Percentiles rank a stretch among this genome's conserved stretches.
Conservation (phyloP, 2,888 invertebrate genomes). For the Apodemia duryi region DNA sequence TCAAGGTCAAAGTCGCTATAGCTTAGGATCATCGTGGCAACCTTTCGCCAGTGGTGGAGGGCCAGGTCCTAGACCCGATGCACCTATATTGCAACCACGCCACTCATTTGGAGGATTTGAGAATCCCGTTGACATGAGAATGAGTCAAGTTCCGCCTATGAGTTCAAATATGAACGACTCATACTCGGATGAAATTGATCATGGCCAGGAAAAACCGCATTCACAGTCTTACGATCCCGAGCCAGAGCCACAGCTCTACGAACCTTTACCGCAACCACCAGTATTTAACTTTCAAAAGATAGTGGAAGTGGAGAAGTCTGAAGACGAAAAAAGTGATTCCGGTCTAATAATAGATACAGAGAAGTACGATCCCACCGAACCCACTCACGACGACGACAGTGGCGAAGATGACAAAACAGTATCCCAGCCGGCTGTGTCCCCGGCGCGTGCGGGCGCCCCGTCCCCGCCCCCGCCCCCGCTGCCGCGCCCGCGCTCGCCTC, state of each 20-base stretch:
- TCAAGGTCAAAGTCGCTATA: slow-evolving; percentile 32
- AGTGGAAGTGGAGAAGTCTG: slow-evolving; percentile 57
- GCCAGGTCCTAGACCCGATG: slow-evolving; percentile 32
- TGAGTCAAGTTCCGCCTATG: slow-evolving; percentile 37
- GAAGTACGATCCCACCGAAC: slow-evolving; percentile 78
- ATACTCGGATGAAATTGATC: slow-evolving; percentile 81
- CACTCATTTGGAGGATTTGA: slow-evolving; percentile 58
- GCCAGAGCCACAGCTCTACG: slow-evolving; percentile 36
- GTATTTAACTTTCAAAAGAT: slow-evolving; percentile 52
- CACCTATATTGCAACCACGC: slow-evolving; percentile 35
- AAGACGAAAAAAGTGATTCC: slow-evolving; percentile 76
- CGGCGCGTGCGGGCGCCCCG: slow-evolving; percentile 14
- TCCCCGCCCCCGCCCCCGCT: slow-evolving; percentile 19
- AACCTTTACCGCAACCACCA: slow-evolving; percentile 57
- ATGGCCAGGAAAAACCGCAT: slow-evolving; percentile 31
- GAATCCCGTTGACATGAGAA: slow-evolving; percentile 59
- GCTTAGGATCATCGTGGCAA: slow-evolving; percentile 41
- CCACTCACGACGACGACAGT: slow-evolving; percentile 64
- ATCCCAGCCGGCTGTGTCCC: slow-evolving; percentile 19
- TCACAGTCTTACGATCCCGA: slow-evolving; percentile 34
- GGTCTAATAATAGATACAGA: slow-evolving; percentile 80
- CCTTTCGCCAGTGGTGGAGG: slow-evolving; percentile 33
- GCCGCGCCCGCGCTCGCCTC: slow-evolving; percentile 19
- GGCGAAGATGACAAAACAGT: slow-evolving; percentile 40
- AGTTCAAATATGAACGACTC: slow-evolving; percentile 56